Evolutionary conservation across 2,113 vertebrate genomes (phyloP).

Genomic region (Phaetusa simplex): DNA sequence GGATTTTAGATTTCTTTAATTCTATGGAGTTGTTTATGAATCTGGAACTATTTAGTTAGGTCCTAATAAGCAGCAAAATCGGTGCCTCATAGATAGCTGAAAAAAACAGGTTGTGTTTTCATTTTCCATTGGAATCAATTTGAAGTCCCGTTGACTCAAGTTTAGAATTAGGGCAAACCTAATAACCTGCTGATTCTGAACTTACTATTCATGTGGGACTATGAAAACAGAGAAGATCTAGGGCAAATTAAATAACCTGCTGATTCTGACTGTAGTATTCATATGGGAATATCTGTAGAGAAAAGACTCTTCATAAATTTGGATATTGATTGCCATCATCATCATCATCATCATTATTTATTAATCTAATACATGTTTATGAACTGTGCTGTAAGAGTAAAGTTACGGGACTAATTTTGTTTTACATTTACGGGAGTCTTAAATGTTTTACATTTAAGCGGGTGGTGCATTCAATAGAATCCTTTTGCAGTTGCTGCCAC

Average conservation of each 20-base stretch:
- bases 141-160: slow-evolving; percentile 5
- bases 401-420: background rate
- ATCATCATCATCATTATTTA: background rate
- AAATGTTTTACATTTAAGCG: too few relatives aligned
- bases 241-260: slow-evolving; percentile 31
- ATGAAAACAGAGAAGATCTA: slow-evolving; percentile 20
- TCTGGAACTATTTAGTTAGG: background rate
- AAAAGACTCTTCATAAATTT: background rate
- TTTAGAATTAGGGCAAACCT: slow-evolving; percentile 32
- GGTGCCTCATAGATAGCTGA: background rate
- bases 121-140: background rate
- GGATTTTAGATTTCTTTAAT: background rate
- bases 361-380: background rate
- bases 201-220: slow-evolving; percentile 15
- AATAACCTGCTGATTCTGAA: slow-evolving; percentile 47
- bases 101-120: background rate
- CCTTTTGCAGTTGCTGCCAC: background rate
- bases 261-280: slow-evolving; percentile 17
- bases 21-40: background rate
- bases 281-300: background rate
- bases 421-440: background rate
- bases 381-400: background rate
- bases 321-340: background rate
- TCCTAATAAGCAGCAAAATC: background rate
- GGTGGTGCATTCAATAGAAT: background rate